phyloP scores from a whole-genome alignment of 2,888 invertebrate species.

The Dascillus cervinus region DNA sequence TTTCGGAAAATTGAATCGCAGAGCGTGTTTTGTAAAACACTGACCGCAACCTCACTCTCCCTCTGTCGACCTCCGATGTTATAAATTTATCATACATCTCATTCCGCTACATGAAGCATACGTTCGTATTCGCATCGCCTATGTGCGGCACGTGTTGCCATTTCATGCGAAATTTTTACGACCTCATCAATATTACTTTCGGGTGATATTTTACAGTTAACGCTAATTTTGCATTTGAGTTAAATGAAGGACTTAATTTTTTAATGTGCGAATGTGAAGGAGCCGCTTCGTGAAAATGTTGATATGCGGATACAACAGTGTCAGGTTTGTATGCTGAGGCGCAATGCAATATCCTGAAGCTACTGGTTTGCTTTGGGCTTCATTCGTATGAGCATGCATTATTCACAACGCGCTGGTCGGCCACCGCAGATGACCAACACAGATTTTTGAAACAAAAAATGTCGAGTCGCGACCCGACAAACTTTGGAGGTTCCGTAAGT shows the following conservation, averaged over 20 bases:
- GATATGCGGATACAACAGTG: constrained; percentile 6
- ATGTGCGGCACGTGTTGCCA: constrained; percentile 15
- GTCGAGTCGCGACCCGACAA: constrained; percentile 1
- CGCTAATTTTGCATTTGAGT: constrained; percentile 9
- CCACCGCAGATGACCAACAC: constrained; percentile 11
- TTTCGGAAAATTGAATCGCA: constrained; percentile 22
- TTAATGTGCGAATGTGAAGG: constrained; percentile 4
- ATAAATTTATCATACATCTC: constrained; percentile 36
- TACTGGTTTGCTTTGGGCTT: constrained; percentile 15
- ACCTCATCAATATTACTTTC: too few species aligned
- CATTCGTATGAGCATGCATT: constrained; percentile 20
- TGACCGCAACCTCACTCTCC: constrained; percentile 26
- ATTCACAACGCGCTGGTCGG: constrained; percentile 18
- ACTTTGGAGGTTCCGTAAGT: constrained; percentile 23
- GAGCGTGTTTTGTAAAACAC: constrained; percentile 28
- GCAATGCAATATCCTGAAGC: constrained; percentile 18
- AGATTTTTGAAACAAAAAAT: neutral
- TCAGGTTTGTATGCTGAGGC: constrained; percentile 15
- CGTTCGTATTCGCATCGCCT: constrained; percentile 17
- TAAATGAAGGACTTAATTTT: constrained; percentile 11
- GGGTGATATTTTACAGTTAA: too few species aligned
- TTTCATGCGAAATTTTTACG: too few species aligned
- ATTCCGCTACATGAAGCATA: constrained; percentile 35
- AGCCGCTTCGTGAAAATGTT: constrained; percentile 5
- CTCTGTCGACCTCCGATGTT: constrained; percentile 25